These are phyloP conservation scores for Coenonympha glycerion DNA, from an alignment of 2,888 invertebrate species.

Conservation along the genomic window DNA sequence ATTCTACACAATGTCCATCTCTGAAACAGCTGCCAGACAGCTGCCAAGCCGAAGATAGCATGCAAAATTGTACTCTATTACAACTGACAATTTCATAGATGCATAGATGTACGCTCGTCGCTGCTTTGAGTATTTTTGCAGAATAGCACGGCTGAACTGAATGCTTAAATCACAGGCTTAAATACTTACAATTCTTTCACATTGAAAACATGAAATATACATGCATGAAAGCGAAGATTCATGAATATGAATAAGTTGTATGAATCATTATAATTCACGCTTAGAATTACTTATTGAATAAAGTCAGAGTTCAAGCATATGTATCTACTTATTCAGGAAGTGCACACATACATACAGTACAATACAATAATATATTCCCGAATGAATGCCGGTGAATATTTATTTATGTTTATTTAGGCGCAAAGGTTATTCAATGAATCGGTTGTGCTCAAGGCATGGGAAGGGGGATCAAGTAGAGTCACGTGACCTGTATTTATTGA, in stretches of 20 bases:
- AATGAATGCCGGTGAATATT: constrained; percentile 8
- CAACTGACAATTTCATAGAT: too few relatives aligned
- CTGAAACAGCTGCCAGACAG: too few relatives aligned
- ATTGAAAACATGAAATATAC: not conserved
- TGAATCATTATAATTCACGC: constrained; percentile 4
- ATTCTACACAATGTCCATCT: too few relatives aligned
- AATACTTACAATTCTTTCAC: not conserved
- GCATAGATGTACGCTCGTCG: too few relatives aligned
- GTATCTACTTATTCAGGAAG: too few relatives aligned
- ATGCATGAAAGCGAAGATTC: constrained; percentile 4
- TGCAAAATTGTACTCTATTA: too few relatives aligned
- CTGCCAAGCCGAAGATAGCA: too few relatives aligned
- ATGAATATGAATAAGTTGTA: not conserved
- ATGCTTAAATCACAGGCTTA: not conserved
- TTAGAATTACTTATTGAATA: constrained; percentile 3
- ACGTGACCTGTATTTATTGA: constrained; percentile 15
- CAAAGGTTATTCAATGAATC: constrained; percentile 16
- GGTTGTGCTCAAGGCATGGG: constrained; percentile 16
- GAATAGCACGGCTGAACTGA: not conserved
- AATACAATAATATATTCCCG: constrained; percentile 8
- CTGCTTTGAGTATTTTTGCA: too few relatives aligned
- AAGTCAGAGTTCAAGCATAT: constrained; percentile 6
- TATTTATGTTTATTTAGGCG: constrained; percentile 19
- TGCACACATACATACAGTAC: too few relatives aligned
- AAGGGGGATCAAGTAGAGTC: constrained; percentile 17